phyloP scores from a whole-genome alignment of 2,113 vertebrate species.

The Corapipo altera region DNA sequence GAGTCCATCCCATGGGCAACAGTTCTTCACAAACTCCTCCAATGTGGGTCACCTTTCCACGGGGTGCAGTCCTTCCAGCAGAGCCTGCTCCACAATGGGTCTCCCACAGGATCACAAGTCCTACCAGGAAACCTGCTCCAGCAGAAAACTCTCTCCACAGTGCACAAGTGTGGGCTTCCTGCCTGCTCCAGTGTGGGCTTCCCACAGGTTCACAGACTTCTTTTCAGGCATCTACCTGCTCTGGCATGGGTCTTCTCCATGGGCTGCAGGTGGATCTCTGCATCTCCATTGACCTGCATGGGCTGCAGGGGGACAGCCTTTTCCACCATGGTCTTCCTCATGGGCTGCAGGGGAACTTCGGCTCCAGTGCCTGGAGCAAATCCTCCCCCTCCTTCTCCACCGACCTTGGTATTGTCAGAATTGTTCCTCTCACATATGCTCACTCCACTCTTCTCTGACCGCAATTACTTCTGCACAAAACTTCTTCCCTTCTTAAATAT shows the following conservation, averaged over 20 bases:
- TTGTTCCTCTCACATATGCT: not conserved
- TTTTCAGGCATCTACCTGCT: not conserved
- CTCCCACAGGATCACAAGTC: not conserved
- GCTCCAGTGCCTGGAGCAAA: not conserved
- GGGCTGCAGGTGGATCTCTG: not conserved
- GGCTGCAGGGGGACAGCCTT: not conserved
- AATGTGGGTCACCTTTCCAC: not conserved
- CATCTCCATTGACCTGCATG: not conserved
- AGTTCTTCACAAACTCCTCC: not conserved
- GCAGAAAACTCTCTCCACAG: not conserved
- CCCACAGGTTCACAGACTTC: not conserved
- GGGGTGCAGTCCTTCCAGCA: not conserved
- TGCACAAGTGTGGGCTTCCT: not conserved
- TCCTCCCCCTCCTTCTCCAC: not conserved
- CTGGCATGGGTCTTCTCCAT: accelerated
- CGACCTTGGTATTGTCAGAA: not conserved
- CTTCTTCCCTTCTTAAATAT: not conserved
- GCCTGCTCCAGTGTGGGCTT: not conserved
- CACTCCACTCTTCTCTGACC: not conserved
- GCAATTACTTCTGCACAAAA: not conserved
- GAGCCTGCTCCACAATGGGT: not conserved
- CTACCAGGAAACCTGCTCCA: not conserved
- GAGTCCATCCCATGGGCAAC: not conserved
- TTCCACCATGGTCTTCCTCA: not conserved
- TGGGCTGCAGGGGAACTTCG: not conserved